Base-by-base conservation (phyloP, 2,888 invertebrate species). In the Drosophila nigritarsus region DNA sequence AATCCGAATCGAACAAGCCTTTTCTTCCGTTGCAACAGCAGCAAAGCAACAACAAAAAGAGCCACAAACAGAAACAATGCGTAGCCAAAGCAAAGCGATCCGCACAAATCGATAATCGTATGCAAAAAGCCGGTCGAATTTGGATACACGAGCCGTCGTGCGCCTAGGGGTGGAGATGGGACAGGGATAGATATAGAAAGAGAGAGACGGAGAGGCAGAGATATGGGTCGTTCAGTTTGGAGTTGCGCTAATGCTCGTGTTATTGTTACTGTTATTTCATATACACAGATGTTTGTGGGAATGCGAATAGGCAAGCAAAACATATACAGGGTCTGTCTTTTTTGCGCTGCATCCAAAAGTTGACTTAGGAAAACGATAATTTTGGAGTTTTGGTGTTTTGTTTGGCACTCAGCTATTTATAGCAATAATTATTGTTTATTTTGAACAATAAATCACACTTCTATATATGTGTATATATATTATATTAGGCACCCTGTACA, bases 71-170 rank as follows among this genome's bases (percentile, higher is more conserved):
- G 9, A 32, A 20, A 45, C 15, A 32, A 48, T 45, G 15, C 27
- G 15, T 15, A 27, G 32, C 20, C 18, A 9, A 45, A 60, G 73
- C 78, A 65, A 58, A 70, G 50, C 74, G 59, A 65, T 55, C 49
- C 65, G 63, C 70, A 73, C 73, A 71, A 72, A 82, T 79, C 85
- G 82, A 84, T 90, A 90, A 87, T 87, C 75, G 67, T 89, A 87
- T 90, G 89, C 89, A 89, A 87, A 87, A 89, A 84, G 87, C 87
- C 82, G 87, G 89, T 83, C 77, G 82, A 72, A 75, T 72, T 67
- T 60, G 42, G 38, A 59, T 62, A 70, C 38, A 58, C 49, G 36
- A 20, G 34, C 34, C 24, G 7, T 13, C 29, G 24, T 42, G 38
- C 13, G 48, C n/a, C 18, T 3, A 42, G 38, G 15, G 18, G 9